These are phyloP conservation scores for Cynaeus angustus DNA, from an alignment of 2,888 invertebrate genomes.

Conservation along the genomic window DNA sequence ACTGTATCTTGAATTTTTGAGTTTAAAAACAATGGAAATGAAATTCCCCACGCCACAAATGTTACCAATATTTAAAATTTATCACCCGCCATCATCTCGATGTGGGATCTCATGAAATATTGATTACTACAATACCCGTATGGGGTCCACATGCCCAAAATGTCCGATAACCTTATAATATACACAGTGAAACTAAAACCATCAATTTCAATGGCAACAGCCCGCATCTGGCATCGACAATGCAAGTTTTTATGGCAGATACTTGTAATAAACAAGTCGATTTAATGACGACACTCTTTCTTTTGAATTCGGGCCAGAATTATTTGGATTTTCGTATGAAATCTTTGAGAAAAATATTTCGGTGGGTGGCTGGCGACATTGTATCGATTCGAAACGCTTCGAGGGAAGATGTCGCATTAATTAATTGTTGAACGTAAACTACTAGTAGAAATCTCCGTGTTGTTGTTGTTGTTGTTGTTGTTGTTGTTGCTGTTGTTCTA, in stretches of 20 bases:
- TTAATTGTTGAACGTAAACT: background rate
- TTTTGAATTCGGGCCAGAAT: constrained; percentile 5
- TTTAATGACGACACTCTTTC: constrained; percentile 6
- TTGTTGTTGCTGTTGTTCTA: background rate
- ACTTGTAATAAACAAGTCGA: constrained; percentile 7
- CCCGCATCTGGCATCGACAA: background rate
- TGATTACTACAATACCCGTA: constrained; percentile 12
- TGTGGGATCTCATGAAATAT: constrained; percentile 13
- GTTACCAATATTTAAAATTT: background rate
- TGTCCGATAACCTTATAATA: constrained; percentile 1
- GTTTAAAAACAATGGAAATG: background rate
- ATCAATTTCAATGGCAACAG: background rate
- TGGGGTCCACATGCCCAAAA: background rate
- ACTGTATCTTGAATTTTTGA: no score
- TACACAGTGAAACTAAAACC: background rate
- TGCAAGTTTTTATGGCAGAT: background rate
- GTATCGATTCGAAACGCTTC: background rate
- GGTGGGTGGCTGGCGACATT: no score
- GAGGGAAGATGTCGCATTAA: background rate
- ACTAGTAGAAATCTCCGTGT: background rate
- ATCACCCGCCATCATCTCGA: constrained; percentile 3
- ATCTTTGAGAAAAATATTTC: background rate
- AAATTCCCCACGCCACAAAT: background rate
- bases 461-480: background rate
- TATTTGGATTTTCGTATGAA: constrained; percentile 8